Conservation (phyloP, 2,113 vertebrate genomes). For the Gorsachius goisagi region DNA sequence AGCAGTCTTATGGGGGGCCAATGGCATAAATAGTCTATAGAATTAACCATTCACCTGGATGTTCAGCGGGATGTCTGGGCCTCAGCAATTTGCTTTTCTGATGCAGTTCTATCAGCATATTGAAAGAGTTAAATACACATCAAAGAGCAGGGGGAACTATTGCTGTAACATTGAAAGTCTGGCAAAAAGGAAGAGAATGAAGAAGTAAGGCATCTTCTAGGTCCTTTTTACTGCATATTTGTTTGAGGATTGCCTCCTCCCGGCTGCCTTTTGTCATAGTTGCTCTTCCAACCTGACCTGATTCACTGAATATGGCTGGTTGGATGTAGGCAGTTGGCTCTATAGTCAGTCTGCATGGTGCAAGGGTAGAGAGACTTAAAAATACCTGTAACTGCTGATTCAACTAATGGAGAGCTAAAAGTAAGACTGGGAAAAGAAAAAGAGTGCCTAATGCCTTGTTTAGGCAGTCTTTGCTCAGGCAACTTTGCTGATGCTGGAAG, state of each 20-base stretch:
- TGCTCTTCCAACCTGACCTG: not conserved
- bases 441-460: not conserved
- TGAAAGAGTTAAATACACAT: not conserved
- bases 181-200: not conserved
- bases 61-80: not conserved
- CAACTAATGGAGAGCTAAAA: not conserved
- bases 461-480: not conserved
- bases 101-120: not conserved
- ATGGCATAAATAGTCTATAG: not conserved
- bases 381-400: not conserved
- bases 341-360: not conserved
- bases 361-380: not conserved
- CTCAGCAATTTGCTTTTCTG: not conserved
- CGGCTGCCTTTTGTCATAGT: not conserved
- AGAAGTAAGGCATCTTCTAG: not conserved
- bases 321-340: accelerated
- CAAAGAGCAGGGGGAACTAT: not conserved
- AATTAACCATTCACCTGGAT: not conserved
- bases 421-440: not conserved
- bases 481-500: not conserved
- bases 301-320: not conserved
- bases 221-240: not conserved
- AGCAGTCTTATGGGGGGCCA: not conserved
- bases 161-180: not conserved
- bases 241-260: not conserved